Conservation (phyloP, 2,113 vertebrate genomes). For the Galemys pyrenaicus region DNA sequence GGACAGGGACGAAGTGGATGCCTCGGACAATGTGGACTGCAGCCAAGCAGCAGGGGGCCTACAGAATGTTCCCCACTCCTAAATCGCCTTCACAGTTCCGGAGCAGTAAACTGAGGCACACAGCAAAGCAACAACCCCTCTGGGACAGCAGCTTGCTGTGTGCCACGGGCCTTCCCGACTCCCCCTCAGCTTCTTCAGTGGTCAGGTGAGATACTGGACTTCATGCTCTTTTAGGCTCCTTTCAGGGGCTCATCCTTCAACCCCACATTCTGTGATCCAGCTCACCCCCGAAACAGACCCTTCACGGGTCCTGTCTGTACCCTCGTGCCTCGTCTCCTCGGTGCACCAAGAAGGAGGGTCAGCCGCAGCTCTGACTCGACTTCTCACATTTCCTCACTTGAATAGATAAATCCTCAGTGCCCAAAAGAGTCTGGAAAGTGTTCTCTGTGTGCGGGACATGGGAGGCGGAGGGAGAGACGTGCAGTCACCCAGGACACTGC, state of each 20-base stretch:
- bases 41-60: background rate
- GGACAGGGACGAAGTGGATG: accelerated
- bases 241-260: background rate
- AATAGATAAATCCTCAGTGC: too few relatives aligned
- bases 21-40: background rate
- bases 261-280: background rate
- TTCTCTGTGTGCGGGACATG: background rate
- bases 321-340: background rate
- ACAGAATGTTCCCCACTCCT: background rate
- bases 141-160: background rate
- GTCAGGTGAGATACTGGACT: too few relatives aligned
- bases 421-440: background rate
- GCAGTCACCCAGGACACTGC: background rate
- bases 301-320: too few relatives aligned
- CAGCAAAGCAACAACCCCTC: background rate
- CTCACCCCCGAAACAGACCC: too few relatives aligned
- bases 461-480: background rate
- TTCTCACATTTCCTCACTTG: background rate
- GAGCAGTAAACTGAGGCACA: background rate
- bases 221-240: background rate
- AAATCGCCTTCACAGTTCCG: background rate
- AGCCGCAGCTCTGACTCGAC: background rate
- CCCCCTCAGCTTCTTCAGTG: background rate
- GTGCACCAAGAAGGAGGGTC: accelerated
- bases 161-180: accelerated